A percentile compares a stretch with the other conserved stretches of the same genome.
Conservation (phyloP, 2,888 invertebrate genomes). For the Tipula unca region DNA sequence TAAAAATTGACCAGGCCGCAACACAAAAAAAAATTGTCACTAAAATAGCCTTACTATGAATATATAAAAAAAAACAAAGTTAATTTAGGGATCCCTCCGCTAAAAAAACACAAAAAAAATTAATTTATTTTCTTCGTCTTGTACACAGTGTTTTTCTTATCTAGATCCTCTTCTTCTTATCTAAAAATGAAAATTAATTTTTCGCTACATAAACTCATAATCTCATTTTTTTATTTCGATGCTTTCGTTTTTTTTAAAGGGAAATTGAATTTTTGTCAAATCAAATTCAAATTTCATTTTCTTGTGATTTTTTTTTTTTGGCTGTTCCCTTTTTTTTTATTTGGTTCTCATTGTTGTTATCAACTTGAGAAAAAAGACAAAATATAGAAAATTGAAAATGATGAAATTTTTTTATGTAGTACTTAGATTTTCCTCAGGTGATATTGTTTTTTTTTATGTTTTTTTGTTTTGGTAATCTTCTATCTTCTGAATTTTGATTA, state of each 20-base stretch:
- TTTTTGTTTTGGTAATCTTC: not conserved
- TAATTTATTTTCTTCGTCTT: not conserved
- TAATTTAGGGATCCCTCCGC: not conserved
- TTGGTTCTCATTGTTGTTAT: not conserved
- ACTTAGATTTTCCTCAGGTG: slow-evolving; percentile 8
- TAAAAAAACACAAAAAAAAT: not conserved
- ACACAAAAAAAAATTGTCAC: not conserved
- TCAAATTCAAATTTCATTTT: slow-evolving; percentile 18
- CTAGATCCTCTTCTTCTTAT: not conserved
- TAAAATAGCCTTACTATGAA: not conserved
- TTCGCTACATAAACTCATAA: slow-evolving; percentile 18
- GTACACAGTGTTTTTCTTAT: not conserved
- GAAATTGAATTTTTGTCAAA: slow-evolving; percentile 18
- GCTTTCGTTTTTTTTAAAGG: slow-evolving; percentile 14
- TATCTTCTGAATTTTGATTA: not conserved
- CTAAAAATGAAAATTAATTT: slow-evolving; percentile 9
- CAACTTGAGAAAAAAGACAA: not conserved
- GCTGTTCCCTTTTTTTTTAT: not conserved
- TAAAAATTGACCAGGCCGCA: not conserved
- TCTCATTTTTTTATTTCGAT: not conserved
- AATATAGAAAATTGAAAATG: not conserved
- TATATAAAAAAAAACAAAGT: not conserved
- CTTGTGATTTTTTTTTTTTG: not conserved
- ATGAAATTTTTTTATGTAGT: not conserved
- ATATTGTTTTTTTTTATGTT: not conserved